Percentiles rank a stretch among this genome's conserved stretches.
Evolutionary conservation across 92 coral and sea anemone genomes (phyloP).

Genomic region (Porites rus): DNA sequence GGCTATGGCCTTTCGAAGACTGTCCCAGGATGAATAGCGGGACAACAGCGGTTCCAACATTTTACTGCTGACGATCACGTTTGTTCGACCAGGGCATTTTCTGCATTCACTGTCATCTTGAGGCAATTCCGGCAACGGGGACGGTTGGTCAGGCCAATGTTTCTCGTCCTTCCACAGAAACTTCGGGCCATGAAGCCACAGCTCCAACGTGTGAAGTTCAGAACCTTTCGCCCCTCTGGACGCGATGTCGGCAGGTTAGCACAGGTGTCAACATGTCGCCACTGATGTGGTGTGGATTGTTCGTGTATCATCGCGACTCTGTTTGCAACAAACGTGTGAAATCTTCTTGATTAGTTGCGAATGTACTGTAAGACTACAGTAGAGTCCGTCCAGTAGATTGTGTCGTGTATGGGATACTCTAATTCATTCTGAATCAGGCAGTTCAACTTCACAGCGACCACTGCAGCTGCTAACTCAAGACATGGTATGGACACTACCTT

Average conservation of each 20-base stretch:
- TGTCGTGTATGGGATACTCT: constrained; percentile 1
- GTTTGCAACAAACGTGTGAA: constrained; percentile 57
- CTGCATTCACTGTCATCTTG: background rate
- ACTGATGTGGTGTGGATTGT: constrained; percentile 24
- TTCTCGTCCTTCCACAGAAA: constrained; percentile 3
- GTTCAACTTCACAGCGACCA: constrained; percentile 23
- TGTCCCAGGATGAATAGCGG: constrained; percentile 25
- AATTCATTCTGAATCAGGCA: constrained; percentile 13
- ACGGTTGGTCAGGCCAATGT: constrained; percentile 20
- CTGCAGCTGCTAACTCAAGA: constrained; percentile 52
- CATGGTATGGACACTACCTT: constrained; percentile 45
- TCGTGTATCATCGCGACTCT: constrained; percentile 36
- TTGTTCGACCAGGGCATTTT: background rate
- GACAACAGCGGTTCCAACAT: background rate
- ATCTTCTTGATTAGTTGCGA: constrained; percentile 18
- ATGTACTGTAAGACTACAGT: constrained; percentile 41
- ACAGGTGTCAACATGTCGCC: constrained; percentile 28
- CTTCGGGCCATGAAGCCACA: constrained; percentile 8
- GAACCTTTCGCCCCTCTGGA: background rate
- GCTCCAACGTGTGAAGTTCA: background rate
- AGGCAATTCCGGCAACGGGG: background rate
- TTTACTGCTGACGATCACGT: background rate
- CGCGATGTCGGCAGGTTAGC: constrained; percentile 21
- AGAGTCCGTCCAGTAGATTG: constrained; percentile 56
- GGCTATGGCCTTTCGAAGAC: background rate